Evolutionary conservation across 2,888 invertebrate genomes (phyloP).

Genomic region (Chaitophorus viminalis): DNA sequence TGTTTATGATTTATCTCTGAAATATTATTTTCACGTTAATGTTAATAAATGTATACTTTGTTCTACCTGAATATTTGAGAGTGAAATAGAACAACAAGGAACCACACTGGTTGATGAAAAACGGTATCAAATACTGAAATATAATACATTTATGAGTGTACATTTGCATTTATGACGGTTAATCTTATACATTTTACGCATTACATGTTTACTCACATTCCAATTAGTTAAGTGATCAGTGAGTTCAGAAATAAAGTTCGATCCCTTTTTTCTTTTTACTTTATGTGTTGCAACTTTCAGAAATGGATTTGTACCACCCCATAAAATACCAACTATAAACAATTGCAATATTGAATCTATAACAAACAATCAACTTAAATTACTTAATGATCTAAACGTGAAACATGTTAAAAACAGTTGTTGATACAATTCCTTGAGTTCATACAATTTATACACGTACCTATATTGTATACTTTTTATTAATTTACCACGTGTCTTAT

Average conservation of each 20-base stretch:
- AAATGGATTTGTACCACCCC: conserved; percentile 54
- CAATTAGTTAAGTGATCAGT: conserved; percentile 38
- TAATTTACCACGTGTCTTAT: too few relatives aligned
- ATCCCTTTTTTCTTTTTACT: conserved; percentile 36
- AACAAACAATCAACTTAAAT: conserved; percentile 4
- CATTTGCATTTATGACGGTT: too few relatives aligned
- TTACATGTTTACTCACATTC: conserved; percentile 20
- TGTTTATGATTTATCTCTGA: not conserved
- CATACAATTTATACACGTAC: too few relatives aligned
- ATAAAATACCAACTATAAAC: conserved; percentile 44
- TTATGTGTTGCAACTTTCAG: conserved; percentile 34
- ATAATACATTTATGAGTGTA: not conserved
- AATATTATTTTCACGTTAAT: too few relatives aligned
- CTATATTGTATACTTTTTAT: too few relatives aligned
- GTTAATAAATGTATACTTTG: not conserved
- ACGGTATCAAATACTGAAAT: conserved; percentile 48
- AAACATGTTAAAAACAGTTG: not conserved
- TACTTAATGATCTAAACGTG: not conserved
- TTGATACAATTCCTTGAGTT: too few relatives aligned
- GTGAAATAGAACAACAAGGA: conserved; percentile 51
- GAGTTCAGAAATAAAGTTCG: conserved; percentile 19
- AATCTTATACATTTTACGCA: not conserved
- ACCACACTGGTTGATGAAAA: conserved; percentile 52
- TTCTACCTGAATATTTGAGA: conserved; percentile 49
- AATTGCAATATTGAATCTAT: conserved; percentile 36